Conservation (phyloP, 2,888 invertebrate species). For the Ypsolopha scabrella region DNA sequence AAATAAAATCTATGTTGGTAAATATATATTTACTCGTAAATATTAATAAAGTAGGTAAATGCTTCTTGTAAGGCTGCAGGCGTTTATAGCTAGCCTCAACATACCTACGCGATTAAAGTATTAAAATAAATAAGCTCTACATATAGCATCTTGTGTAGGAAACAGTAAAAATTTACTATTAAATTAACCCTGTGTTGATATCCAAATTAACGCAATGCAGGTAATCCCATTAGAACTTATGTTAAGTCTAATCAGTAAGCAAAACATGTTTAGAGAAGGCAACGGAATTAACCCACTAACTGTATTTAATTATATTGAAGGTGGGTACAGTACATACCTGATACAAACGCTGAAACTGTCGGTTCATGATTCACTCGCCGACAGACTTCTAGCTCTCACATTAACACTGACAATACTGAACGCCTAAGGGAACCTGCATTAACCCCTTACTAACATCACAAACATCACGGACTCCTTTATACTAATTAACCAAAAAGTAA, state of each 20-base stretch:
- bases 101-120: neutral
- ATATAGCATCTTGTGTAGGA: slow-evolving; percentile 4
- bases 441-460: slow-evolving; percentile 22
- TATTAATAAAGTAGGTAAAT: slow-evolving; percentile 38
- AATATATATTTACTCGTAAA: slow-evolving; percentile 30
- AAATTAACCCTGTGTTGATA: slow-evolving; percentile 2
- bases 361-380: neutral
- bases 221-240: too few species aligned
- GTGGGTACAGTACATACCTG: slow-evolving; percentile 45
- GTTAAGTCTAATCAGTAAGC: neutral
- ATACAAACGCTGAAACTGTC: slow-evolving; percentile 23
- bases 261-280: neutral
- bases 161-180: slow-evolving; percentile 1
- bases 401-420: slow-evolving; percentile 26
- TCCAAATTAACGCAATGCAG: too few species aligned
- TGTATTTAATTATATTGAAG: slow-evolving; percentile 9
- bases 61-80: slow-evolving; percentile 26
- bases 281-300: neutral
- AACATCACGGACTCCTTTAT: slow-evolving; percentile 35
- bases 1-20: slow-evolving; percentile 62
- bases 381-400: slow-evolving; percentile 37
- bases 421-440: neutral
- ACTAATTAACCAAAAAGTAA: slow-evolving; percentile 43
- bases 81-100: slow-evolving; percentile 13
- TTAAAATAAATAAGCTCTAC: slow-evolving; percentile 25